These are phyloP conservation scores for Nemopilema nomurai DNA, from an alignment of 30 jellyfish, hydroid and myxozoan genomes.

Conservation along the genomic window DNA sequence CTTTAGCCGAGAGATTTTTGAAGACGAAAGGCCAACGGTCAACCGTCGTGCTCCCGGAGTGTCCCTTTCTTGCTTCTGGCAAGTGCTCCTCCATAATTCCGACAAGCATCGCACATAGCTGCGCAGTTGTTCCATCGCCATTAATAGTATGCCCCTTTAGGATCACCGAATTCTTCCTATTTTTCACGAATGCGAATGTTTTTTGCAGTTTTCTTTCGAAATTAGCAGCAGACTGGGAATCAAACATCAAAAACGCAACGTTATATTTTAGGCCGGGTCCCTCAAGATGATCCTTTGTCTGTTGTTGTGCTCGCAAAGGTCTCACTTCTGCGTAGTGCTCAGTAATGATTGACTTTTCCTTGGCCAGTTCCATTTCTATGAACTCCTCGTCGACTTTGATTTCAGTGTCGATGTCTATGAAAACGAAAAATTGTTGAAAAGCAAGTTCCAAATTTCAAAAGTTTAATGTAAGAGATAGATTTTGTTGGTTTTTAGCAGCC, in stretches of 20 bases:
- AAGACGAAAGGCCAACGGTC: slow-evolving; percentile 85
- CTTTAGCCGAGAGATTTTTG: slow-evolving; percentile 52
- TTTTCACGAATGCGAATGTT: slow-evolving; percentile 34
- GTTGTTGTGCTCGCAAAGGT: background rate
- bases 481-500: too few species aligned
- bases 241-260: slow-evolving; percentile 49
- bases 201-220: slow-evolving; percentile 33
- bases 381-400: slow-evolving; percentile 15
- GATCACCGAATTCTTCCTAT: slow-evolving; percentile 34
- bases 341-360: background rate
- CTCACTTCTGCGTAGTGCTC: slow-evolving; percentile 11
- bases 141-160: slow-evolving; percentile 66
- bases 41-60: slow-evolving; percentile 13
- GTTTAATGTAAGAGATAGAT: too few species aligned
- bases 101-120: slow-evolving; percentile 53
- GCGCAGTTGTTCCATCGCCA: slow-evolving; percentile 86
- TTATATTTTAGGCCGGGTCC: slow-evolving; percentile 8
- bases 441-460: too few species aligned
- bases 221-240: slow-evolving; percentile 54
- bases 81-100: slow-evolving; percentile 68
- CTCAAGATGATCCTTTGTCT: background rate
- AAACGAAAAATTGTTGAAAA: too few species aligned
- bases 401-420: background rate
- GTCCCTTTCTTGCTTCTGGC: slow-evolving; percentile 71
- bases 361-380: slow-evolving; percentile 14